Evolutionary conservation across 2,797 vertebrate genomes (phyloP), one percentile per base, ranked within the genome.

Genomic region (Urocyon cinereoargenteus): DNA sequence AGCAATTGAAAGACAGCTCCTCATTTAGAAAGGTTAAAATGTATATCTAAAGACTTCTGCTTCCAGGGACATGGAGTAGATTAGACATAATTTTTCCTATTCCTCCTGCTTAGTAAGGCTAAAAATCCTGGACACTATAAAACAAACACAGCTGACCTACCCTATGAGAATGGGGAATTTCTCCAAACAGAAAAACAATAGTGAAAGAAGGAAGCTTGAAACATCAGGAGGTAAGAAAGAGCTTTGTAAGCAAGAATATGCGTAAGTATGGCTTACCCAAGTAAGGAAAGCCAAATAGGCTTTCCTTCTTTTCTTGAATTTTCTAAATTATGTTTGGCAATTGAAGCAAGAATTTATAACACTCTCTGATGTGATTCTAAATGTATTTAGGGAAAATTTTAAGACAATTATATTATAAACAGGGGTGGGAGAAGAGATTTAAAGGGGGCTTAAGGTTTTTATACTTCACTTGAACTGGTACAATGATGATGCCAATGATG

Each of bases 281-380:
- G 40, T 45, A 45, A 45, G 40, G 40, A 45, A 45, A 45, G 40
- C 40, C 40, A 45, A 40, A 14, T 16, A 68, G 26, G 28, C 6
- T 70, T 84, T 84, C 66, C 26, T 68, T 73, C 51, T 90, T 21
- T 45, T 75, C 51, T 78, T 86, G 62, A 61, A 34, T 86, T 96
- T 90, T 96, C 61, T 86, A 79, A 95, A 94, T 94, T 77, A 73
- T 64, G 6, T 61, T 79, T 91, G 19, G 75, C 31, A 31, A 31
- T 53, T 89, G 68, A 83, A 81, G 73, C 21, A 90, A 93, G 66
- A 92, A 90, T 75, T 75, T 31, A 21, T 61, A 84, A 64, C 24
- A 77, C 57, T 92, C 14, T 85, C 49, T 94, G 57, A 92, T 72
- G 66, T 62, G 31, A 64, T 95, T 86, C 51, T 72, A 90, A 85